These are phyloP conservation scores for Callopanchax toddi DNA, from an alignment of 2,113 vertebrate species.

Conservation along the genomic window DNA sequence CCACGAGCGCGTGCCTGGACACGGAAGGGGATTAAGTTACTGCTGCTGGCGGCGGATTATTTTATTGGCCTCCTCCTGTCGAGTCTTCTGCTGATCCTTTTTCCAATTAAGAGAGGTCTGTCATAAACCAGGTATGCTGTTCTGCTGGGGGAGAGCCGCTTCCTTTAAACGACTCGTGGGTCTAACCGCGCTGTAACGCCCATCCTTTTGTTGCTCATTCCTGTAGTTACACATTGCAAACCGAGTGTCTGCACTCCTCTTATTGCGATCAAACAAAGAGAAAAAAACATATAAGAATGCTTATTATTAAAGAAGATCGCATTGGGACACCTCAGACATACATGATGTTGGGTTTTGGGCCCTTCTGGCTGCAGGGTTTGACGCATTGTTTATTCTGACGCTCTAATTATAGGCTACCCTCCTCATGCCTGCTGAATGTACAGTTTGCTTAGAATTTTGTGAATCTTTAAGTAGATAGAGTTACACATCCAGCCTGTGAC, in stretches of 20 bases:
- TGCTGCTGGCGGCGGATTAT: slow-evolving; percentile 70
- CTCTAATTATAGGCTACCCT: background rate
- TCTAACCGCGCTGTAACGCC: background rate
- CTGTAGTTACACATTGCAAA: slow-evolving; percentile 5
- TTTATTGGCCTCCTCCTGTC: slow-evolving; percentile 71
- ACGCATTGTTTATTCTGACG: background rate
- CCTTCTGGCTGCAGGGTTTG: background rate
- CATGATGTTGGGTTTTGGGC: background rate
- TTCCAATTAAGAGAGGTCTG: slow-evolving; percentile 38
- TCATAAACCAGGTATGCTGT: slow-evolving; percentile 59
- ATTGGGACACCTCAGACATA: background rate
- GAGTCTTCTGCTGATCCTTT: slow-evolving; percentile 38
- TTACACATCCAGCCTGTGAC: slow-evolving; percentile 47
- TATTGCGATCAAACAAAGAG: slow-evolving; percentile 32
- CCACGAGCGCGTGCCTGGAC: slow-evolving; percentile 49
- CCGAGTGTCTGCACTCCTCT: background rate
- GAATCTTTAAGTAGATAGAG: slow-evolving; percentile 38
- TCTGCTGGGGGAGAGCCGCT: background rate
- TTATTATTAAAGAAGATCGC: background rate
- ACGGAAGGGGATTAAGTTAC: slow-evolving; percentile 79
- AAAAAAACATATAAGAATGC: background rate
- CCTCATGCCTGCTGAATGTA: slow-evolving; percentile 2
- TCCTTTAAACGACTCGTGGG: background rate
- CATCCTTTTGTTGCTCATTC: slow-evolving; percentile 38
- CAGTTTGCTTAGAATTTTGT: slow-evolving; percentile 37